These are phyloP conservation scores for Peucedramus taeniatus DNA, from an alignment of 2,113 vertebrate genomes.

Conservation along the genomic window DNA sequence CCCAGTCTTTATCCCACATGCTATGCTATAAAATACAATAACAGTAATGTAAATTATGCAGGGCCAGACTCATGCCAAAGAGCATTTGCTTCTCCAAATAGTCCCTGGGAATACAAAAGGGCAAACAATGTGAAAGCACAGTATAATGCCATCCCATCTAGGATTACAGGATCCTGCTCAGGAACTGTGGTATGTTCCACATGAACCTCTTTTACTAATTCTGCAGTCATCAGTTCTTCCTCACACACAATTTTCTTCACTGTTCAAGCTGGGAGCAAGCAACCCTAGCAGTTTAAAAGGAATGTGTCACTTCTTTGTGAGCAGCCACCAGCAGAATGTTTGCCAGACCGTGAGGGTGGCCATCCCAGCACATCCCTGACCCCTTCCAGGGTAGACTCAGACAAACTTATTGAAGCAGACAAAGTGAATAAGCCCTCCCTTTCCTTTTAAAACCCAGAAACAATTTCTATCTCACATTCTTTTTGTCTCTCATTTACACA, in stretches of 20 bases:
- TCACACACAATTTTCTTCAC: not conserved
- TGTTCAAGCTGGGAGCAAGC: not conserved
- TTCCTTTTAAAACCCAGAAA: not conserved
- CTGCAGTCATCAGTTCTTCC: not conserved
- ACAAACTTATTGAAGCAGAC: not conserved
- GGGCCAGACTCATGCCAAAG: not conserved
- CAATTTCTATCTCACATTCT: not conserved
- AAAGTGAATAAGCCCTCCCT: not conserved
- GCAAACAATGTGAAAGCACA: not conserved
- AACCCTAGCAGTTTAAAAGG: not conserved
- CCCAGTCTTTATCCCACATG: not conserved
- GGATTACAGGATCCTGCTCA: not conserved
- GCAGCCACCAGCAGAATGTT: not conserved
- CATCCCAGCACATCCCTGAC: not conserved
- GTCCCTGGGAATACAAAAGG: constrained; percentile 1
- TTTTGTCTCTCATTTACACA: not conserved
- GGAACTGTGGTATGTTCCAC: not conserved
- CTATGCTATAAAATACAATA: not conserved
- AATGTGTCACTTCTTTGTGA: constrained; percentile 33
- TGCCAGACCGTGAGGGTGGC: not conserved
- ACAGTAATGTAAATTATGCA: constrained; percentile 23
- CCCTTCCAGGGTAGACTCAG: not conserved
- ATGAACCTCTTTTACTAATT: not conserved
- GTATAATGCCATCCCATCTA: not conserved
- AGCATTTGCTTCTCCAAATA: constrained; percentile 38